Base-by-base conservation (phyloP, 2,113 vertebrate genomes). In the Osmerus mordax region DNA sequence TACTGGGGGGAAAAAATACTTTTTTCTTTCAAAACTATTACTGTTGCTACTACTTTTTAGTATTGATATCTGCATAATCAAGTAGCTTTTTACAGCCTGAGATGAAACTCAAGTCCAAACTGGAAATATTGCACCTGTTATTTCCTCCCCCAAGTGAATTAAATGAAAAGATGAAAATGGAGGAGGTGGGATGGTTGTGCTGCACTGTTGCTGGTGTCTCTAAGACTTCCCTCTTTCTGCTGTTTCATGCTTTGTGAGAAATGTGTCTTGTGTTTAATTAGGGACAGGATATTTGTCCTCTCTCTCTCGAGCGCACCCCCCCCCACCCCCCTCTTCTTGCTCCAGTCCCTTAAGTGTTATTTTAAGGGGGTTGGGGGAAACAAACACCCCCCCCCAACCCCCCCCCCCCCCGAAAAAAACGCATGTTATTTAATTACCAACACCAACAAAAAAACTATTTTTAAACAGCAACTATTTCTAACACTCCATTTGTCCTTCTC, bases 21-120 rank as follows among this genome's bases (percentile, higher is more conserved):
- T 36, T 55, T 19, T 41, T 72, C 25, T 78, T 74, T 75, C 82
- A 51, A 25, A 68, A 28, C 63, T 69, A 21, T 64, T 63, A 19
- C 62, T 75, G 62, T 71, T 56, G 67, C 65, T 80, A 54, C 67
- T 67, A 76, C 71, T 70, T 68, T 81, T 76, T 64, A 70, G 21
- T 71, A 61, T 80, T 74, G 65, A 70, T 62, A 58, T 78, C 62
- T 68, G 28, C 78, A 32, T 64, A 65, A 79, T 67, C 67, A 32
- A n/a, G 54, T 71, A 32, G 41, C 47, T 70, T 75, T 70, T 79
- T 76, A 67, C 51, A 18, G 41, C 78, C 72, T 67, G 70, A 67
- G 70, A 63, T 6, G 74, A 78, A 74, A 72, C 68, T 3, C 66
- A 70, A 68, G 68, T 77, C 14, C 53, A 58, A 72, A 81, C 81